Evolutionary conservation across 2,888 invertebrate genomes (phyloP).

Genomic region (Calephelis perditalis): DNA sequence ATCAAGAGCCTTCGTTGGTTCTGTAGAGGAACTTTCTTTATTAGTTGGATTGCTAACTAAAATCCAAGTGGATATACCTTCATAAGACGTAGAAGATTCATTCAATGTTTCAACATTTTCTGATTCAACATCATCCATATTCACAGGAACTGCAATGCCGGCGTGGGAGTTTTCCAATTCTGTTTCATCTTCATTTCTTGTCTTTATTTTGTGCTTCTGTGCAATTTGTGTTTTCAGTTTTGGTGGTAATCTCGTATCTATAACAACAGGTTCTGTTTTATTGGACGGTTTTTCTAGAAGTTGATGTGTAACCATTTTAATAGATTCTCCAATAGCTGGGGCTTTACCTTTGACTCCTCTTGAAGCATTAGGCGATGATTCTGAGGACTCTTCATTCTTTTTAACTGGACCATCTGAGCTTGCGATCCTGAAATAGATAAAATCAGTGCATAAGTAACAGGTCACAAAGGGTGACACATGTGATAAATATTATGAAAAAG

Average conservation of each 20-base stretch:
- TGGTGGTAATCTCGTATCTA: slow-evolving; percentile 81
- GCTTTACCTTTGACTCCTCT: slow-evolving; percentile 60
- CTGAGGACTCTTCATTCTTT: slow-evolving; percentile 27
- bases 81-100: slow-evolving; percentile 76
- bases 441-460: not conserved
- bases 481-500: too few relatives aligned
- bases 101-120: slow-evolving; percentile 61
- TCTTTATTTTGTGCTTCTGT: slow-evolving; percentile 61
- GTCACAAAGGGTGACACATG: too few relatives aligned
- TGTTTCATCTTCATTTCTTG: slow-evolving; percentile 54
- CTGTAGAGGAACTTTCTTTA: slow-evolving; percentile 54
- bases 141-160: slow-evolving; percentile 82
- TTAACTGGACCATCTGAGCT: slow-evolving; percentile 17
- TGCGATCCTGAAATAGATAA: slow-evolving; percentile 23
- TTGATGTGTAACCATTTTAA: slow-evolving; percentile 78
- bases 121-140: slow-evolving; percentile 79
- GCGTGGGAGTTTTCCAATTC: slow-evolving; percentile 76
- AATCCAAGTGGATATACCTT: slow-evolving; percentile 88
- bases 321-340: slow-evolving; percentile 73
- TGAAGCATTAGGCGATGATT: slow-evolving; percentile 38
- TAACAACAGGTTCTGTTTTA: slow-evolving; percentile 57
- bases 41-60: slow-evolving; percentile 76
- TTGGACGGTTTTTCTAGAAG: slow-evolving; percentile 66
- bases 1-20: slow-evolving; percentile 57
- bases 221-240: slow-evolving; percentile 75